phyloP scores from a whole-genome alignment of 2,888 invertebrate genomes.

The Agrotis puta region DNA sequence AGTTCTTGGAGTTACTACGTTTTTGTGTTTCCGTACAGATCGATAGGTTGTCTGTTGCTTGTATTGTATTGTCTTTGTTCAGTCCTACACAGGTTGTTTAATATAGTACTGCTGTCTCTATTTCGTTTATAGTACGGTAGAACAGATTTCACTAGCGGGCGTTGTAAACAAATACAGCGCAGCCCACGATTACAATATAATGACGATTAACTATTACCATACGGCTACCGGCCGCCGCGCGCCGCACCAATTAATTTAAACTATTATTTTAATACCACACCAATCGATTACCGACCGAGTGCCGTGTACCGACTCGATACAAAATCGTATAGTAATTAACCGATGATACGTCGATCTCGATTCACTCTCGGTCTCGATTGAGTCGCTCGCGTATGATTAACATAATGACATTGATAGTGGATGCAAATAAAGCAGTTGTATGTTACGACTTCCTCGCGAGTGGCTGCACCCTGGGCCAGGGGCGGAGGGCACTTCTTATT shows the following conservation, averaged over 20 bases:
- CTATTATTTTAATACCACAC: constrained; percentile 74
- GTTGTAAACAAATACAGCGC: constrained; percentile 48
- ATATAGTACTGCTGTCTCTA: background rate
- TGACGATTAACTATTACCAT: constrained; percentile 61
- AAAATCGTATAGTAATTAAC: constrained; percentile 75
- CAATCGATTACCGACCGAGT: constrained; percentile 68
- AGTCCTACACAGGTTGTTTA: background rate
- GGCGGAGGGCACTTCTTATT: constrained; percentile 30
- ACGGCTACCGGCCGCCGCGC: constrained; percentile 66
- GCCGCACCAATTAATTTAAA: constrained; percentile 69
- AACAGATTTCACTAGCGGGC: constrained; percentile 19
- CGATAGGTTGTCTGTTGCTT: background rate
- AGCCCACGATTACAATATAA: constrained; percentile 40
- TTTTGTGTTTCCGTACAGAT: background rate
- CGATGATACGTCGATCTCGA: constrained; percentile 79
- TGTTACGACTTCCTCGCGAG: constrained; percentile 53
- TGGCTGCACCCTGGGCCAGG: background rate
- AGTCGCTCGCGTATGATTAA: constrained; percentile 76
- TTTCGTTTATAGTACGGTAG: constrained; percentile 6
- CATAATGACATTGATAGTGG: constrained; percentile 87
- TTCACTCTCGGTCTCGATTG: constrained; percentile 82
- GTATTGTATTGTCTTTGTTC: background rate
- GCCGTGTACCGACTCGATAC: constrained; percentile 57
- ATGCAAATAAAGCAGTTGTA: constrained; percentile 81
- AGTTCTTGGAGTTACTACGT: background rate